These are phyloP conservation scores for Paradoxurus hermaphroditus DNA, from an alignment of 2,113 vertebrate genomes.

Conservation along the genomic window DNA sequence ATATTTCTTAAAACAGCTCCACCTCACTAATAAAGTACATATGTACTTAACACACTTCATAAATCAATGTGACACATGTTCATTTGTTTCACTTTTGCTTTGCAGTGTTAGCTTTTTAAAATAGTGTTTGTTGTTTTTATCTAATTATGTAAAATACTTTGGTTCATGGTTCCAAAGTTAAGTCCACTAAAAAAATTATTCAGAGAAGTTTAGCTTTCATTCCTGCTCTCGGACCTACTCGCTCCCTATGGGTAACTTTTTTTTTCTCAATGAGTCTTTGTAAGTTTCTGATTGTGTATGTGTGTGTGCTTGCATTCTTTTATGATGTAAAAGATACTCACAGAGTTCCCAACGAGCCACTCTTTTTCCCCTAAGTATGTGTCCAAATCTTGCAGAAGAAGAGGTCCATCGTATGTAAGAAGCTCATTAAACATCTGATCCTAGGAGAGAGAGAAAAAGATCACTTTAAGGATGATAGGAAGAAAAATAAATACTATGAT, in stretches of 20 bases:
- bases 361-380: constrained; percentile 79
- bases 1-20: background rate
- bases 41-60: background rate
- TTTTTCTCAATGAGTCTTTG: background rate
- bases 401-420: constrained; percentile 76
- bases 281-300: background rate
- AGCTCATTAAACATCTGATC: constrained; percentile 79
- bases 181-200: background rate
- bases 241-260: background rate
- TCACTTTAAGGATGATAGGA: background rate
- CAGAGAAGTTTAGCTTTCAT: background rate
- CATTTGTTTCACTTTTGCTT: background rate
- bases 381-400: constrained; percentile 79
- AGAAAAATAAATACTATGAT: background rate
- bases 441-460: constrained; percentile 61
- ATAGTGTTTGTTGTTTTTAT: background rate
- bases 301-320: background rate
- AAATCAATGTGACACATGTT: background rate
- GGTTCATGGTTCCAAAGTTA: background rate
- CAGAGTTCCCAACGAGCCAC: constrained; percentile 85
- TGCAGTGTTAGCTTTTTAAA: background rate
- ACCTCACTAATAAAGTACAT: background rate
- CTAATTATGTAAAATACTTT: background rate
- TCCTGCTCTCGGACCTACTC: background rate
- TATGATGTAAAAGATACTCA: constrained; percentile 76